phyloP scores from a whole-genome alignment of 2,113 vertebrate genomes.

The Passerina amoena region DNA sequence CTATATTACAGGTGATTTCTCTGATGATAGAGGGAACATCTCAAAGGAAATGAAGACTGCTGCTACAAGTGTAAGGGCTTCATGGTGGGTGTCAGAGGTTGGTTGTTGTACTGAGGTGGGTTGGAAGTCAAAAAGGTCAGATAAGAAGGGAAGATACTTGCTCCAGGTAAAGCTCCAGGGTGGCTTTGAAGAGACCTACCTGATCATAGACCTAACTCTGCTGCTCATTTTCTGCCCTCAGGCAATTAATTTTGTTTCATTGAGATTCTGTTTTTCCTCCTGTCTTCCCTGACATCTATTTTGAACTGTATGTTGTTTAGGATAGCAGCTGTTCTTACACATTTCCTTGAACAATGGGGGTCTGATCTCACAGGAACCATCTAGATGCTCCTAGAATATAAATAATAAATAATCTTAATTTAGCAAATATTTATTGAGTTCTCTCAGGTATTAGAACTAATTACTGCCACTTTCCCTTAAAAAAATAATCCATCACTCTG shows the following conservation, averaged over 20 bases:
- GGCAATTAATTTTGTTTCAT: neutral
- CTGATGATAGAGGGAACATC: neutral
- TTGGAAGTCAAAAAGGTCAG: neutral
- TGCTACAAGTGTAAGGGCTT: neutral
- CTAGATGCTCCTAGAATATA: neutral
- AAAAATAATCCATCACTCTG: constrained; percentile 32
- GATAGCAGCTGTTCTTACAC: neutral
- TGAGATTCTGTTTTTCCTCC: neutral
- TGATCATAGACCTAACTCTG: neutral
- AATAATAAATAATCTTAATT: constrained; percentile 37
- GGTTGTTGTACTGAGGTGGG: neutral
- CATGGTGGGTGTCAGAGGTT: neutral
- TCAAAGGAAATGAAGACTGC: neutral
- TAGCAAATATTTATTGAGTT: constrained; percentile 50
- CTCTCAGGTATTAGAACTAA: constrained; percentile 54
- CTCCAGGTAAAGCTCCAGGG: neutral
- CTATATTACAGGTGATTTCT: neutral
- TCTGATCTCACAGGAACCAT: neutral
- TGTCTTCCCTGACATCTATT: neutral
- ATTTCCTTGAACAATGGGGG: neutral
- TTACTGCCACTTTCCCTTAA: constrained; percentile 40
- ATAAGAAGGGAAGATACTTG: neutral
- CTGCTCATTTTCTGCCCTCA: neutral
- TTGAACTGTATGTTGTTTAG: neutral
- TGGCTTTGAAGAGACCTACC: neutral